Base-by-base conservation (phyloP, 2,888 invertebrate species). In the Drosophila prolongata region DNA sequence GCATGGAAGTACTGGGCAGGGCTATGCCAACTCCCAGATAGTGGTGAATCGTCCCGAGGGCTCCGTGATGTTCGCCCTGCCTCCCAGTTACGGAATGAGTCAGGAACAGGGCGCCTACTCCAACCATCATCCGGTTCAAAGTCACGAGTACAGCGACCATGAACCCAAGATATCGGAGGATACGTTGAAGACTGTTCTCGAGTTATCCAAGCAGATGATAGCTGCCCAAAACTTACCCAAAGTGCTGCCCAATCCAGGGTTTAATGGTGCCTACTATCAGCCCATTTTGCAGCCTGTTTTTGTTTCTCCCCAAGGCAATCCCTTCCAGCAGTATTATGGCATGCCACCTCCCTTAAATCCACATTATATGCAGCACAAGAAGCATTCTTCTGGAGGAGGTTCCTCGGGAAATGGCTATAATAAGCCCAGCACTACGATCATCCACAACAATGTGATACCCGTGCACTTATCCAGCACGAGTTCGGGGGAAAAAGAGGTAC, bases 161-260 rank as follows among this genome's bases (percentile, higher is more conserved):
- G 83, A 89, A 38, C 92, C 92, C 0, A 90, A 91, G 58, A 91
- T 92, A 3, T 91, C 92, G 0, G 92, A 92, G 70, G 92, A 92
- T 44, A 92, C 92, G 0, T 56, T 92, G 2, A 92, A 92, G 71
- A 92, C 92, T 0, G 91, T 92, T 1, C 75, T 92, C 47, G 92
- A 92, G 57, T 73, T 92, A 5, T 92, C 92, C 1, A 92, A 92
- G 62, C 92, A 92, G 78, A 91, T 92, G 92, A 90, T 92, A 49
- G 89, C 91, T 2, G 91, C 90, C 9, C 91, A 92, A 67, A 91
- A 92, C 68, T 53, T 91, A 30, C 91, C 91, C n/a, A 90, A 90
- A 55, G 79, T 92, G 13, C 30, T 91, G 60, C 89, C 89, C 0
- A 90, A 84, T 76, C 59, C 89, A 2, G 76, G 67, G 0, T 88